phyloP scores from a whole-genome alignment of 2,797 vertebrate species.

The Crenuchus spilurus region DNA sequence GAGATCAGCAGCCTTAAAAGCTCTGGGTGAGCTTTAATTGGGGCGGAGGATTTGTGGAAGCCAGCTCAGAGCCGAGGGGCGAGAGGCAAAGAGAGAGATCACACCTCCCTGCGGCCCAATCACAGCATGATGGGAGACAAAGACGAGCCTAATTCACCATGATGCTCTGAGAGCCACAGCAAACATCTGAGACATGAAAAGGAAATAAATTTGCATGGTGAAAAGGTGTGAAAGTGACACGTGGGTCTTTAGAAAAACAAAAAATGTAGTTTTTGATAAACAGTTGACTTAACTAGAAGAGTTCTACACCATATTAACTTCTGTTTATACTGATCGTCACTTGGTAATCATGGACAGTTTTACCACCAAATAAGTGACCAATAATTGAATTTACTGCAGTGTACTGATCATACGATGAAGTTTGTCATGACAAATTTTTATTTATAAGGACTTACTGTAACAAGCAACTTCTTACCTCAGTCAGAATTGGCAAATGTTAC shows the following conservation, averaged over 20 bases:
- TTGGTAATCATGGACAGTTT: too few relatives aligned
- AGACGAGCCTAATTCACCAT: not conserved
- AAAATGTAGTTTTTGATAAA: too few relatives aligned
- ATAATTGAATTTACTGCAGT: too few relatives aligned
- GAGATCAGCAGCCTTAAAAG: conserved; percentile 41
- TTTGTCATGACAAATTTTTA: too few relatives aligned
- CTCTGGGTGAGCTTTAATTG: conserved; percentile 33
- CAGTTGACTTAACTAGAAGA: too few relatives aligned
- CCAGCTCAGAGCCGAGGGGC: not conserved
- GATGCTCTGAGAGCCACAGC: not conserved
- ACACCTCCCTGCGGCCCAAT: conserved; percentile 4
- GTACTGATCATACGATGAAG: too few relatives aligned
- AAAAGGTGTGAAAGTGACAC: not conserved
- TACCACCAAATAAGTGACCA: too few relatives aligned
- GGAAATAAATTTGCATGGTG: not conserved
- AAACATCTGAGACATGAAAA: conserved; percentile 3
- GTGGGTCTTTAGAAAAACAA: not conserved
- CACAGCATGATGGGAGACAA: not conserved
- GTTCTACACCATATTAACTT: too few relatives aligned
- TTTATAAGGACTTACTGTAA: too few relatives aligned
- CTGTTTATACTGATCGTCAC: not conserved
- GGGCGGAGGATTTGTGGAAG: conserved; percentile 41
- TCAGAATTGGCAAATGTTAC: too few relatives aligned
- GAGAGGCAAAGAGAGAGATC: conserved; percentile 12
- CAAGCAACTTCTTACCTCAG: too few relatives aligned